These are phyloP conservation scores for Chiroxiphia lanceolata DNA, from an alignment of 2,797 vertebrate species.

Conservation along the genomic window DNA sequence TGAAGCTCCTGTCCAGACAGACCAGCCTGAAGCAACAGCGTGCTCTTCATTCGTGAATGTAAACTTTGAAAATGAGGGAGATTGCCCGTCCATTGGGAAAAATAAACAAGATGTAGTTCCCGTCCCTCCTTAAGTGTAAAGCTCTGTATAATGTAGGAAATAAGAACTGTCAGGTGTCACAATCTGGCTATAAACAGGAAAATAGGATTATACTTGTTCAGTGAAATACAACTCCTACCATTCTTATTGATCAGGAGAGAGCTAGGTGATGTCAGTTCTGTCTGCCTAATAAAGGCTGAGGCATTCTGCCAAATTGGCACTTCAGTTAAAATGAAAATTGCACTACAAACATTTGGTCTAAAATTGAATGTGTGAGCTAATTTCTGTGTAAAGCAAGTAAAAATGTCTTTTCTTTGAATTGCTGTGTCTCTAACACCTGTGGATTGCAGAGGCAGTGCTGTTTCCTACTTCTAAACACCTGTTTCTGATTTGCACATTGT, in stretches of 20 bases:
- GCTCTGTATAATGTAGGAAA: not conserved
- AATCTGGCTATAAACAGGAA: constrained; percentile 19
- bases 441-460: not conserved
- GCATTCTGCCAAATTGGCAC: constrained; percentile 22
- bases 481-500: constrained; percentile 35
- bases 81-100: constrained; percentile 61
- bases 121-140: constrained; percentile 78
- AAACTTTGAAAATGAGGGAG: constrained; percentile 84
- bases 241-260: constrained; percentile 66
- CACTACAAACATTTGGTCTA: constrained; percentile 20
- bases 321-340: constrained; percentile 33
- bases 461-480: constrained; percentile 8
- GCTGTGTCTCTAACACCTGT: constrained; percentile 13
- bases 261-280: constrained; percentile 9
- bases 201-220: constrained; percentile 54
- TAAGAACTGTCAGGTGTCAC: constrained; percentile 6
- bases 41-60: constrained; percentile 78
- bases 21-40: constrained; percentile 73
- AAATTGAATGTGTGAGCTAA: constrained; percentile 14
- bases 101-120: constrained; percentile 79
- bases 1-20: constrained; percentile 68
- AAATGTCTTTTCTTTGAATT: not conserved
- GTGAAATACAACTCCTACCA: constrained; percentile 56
- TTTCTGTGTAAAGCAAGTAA: constrained; percentile 40
- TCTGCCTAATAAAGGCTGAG: constrained; percentile 35